A percentile compares a stretch with the other conserved stretches of the same genome.
Evolutionary conservation across 2,113 vertebrate genomes (phyloP).

Genomic region (Paedocypris sp.): DNA sequence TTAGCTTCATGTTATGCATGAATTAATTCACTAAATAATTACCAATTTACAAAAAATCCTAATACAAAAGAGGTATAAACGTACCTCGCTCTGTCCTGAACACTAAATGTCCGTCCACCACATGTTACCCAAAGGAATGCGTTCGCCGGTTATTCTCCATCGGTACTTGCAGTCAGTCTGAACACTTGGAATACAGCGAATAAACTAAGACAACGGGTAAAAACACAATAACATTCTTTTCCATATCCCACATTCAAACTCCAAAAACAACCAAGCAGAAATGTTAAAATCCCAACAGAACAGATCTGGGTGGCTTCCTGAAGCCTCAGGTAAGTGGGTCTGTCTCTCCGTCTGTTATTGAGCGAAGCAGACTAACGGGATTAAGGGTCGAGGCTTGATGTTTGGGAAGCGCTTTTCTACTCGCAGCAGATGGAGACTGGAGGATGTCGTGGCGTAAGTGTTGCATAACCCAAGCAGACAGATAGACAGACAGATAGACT

Average conservation of each 20-base stretch:
- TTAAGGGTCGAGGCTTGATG: slow-evolving; percentile 62
- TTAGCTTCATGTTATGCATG: too few relatives aligned
- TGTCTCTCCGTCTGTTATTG: slow-evolving; percentile 35
- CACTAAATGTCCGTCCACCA: neutral
- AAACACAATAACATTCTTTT: neutral
- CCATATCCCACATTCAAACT: neutral
- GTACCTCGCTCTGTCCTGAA: too few relatives aligned
- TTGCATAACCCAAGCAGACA: neutral
- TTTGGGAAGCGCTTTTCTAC: slow-evolving; percentile 24
- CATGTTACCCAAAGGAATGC: slow-evolving; percentile 1
- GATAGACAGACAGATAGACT: neutral
- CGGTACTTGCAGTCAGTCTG: neutral
- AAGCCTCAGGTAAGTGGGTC: slow-evolving; percentile 23
- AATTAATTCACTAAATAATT: too few relatives aligned
- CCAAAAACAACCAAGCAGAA: too few relatives aligned
- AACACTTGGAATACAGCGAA: neutral
- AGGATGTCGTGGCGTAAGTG: neutral
- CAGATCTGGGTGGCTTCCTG: neutral
- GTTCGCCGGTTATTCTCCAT: neutral
- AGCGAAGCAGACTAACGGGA: slow-evolving; percentile 50
- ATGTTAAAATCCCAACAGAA: too few relatives aligned
- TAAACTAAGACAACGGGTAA: neutral
- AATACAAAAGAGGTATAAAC: too few relatives aligned
- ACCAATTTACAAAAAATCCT: too few relatives aligned
- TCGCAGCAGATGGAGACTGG: neutral